phyloP scores from a whole-genome alignment of 2,113 vertebrate species.

The Macrotis lagotis region DNA sequence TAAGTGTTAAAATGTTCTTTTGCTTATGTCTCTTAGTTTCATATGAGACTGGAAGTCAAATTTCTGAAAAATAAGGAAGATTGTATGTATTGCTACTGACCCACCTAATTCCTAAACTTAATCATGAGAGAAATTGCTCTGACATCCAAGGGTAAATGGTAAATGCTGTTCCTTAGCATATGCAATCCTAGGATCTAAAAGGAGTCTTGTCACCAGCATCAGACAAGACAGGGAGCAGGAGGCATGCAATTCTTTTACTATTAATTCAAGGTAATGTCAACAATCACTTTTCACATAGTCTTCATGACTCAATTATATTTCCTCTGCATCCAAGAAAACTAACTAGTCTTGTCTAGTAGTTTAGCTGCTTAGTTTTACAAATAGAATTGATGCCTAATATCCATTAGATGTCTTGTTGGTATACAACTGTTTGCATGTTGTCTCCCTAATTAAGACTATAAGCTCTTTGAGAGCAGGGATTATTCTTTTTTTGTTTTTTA shows the following conservation, averaged over 20 bases:
- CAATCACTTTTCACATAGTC: not conserved
- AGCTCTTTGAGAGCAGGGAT: not conserved
- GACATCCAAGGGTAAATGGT: not conserved
- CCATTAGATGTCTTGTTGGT: not conserved
- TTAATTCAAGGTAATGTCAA: not conserved
- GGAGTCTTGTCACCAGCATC: not conserved
- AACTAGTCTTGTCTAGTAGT: not conserved
- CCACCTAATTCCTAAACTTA: not conserved
- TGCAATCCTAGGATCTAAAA: not conserved
- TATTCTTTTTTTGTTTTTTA: not conserved
- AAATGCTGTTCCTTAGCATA: not conserved
- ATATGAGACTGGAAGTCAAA: conserved; percentile 41
- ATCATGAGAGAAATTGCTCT: not conserved
- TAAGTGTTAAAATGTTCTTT: conserved; percentile 43
- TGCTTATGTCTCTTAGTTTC: conserved; percentile 29
- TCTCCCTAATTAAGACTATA: too few species aligned
- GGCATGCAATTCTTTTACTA: not conserved
- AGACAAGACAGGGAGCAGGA: not conserved
- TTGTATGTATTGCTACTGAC: conserved; percentile 30
- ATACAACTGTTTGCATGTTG: too few species aligned
- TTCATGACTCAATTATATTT: not conserved
- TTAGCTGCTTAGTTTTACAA: not conserved
- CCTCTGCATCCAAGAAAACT: not conserved
- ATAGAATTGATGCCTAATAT: not conserved
- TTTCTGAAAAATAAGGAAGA: conserved; percentile 15